phyloP scores from a whole-genome alignment of 2,113 vertebrate genomes.

The Penelope pileata region DNA sequence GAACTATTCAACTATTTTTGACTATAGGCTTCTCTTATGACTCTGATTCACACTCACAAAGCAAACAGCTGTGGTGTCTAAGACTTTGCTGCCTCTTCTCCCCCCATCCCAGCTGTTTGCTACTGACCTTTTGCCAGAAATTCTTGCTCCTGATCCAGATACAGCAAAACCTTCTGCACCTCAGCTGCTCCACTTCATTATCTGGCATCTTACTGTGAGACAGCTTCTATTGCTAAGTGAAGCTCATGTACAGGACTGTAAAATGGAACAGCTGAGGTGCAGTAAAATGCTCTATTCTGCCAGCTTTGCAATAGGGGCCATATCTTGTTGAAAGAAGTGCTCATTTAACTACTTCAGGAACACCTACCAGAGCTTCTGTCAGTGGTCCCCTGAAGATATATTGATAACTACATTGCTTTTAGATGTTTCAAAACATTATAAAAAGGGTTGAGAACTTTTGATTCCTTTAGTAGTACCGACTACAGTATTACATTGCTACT shows the following conservation, averaged over 20 bases:
- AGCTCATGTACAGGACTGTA: neutral
- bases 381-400: neutral
- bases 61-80: conserved; percentile 52
- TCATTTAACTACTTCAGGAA: neutral
- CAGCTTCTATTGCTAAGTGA: conserved; percentile 30
- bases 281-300: neutral
- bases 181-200: conserved; percentile 62
- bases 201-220: conserved; percentile 35
- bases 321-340: neutral
- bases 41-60: conserved; percentile 21
- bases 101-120: conserved; percentile 60
- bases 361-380: neutral
- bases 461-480: neutral
- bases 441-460: neutral
- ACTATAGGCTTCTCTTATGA: neutral
- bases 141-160: conserved; percentile 62
- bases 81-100: conserved; percentile 44
- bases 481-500: neutral
- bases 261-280: conserved; percentile 49
- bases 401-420: neutral
- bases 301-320: neutral
- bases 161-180: conserved; percentile 64
- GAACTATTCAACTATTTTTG: conserved; percentile 42
- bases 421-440: neutral
- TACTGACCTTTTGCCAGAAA: conserved; percentile 58